Evolutionary conservation across 2,797 vertebrate genomes (phyloP).

Genomic region (Chelon labrosus): DNA sequence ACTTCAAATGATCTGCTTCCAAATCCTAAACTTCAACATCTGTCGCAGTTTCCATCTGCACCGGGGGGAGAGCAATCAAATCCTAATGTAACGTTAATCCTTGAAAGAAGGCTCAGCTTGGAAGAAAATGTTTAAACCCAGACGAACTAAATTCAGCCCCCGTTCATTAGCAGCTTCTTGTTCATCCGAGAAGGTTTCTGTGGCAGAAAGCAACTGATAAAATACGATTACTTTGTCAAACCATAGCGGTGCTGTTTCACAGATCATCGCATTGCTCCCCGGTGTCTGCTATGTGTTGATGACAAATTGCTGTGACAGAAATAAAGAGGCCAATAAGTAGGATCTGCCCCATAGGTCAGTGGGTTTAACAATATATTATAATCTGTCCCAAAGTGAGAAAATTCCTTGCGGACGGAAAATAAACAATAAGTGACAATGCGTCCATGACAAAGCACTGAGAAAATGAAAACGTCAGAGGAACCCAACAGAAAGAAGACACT

Average conservation of each 20-base stretch:
- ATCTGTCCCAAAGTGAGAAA: constrained; percentile 20
- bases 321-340: constrained; percentile 2
- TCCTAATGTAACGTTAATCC: not conserved
- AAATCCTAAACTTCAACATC: not conserved
- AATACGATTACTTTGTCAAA: not conserved
- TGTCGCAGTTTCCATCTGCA: constrained; percentile 11
- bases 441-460: constrained; percentile 31
- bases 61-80: not conserved
- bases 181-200: not conserved
- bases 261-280: not conserved
- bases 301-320: constrained; percentile 9
- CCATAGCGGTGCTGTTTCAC: not conserved
- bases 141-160: not conserved
- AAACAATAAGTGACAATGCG: not conserved
- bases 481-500: constrained; percentile 41
- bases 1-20: not conserved
- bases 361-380: constrained; percentile 15
- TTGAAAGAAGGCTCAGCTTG: not conserved
- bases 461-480: constrained; percentile 46
- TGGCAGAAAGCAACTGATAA: not conserved
- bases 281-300: not conserved
- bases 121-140: constrained; percentile 5
- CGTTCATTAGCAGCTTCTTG: not conserved
- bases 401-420: constrained; percentile 13
- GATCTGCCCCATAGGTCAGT: constrained; percentile 4